Base-by-base conservation (phyloP, 1,140 invertebrate genomes). In the Drosophila suzukii region DNA sequence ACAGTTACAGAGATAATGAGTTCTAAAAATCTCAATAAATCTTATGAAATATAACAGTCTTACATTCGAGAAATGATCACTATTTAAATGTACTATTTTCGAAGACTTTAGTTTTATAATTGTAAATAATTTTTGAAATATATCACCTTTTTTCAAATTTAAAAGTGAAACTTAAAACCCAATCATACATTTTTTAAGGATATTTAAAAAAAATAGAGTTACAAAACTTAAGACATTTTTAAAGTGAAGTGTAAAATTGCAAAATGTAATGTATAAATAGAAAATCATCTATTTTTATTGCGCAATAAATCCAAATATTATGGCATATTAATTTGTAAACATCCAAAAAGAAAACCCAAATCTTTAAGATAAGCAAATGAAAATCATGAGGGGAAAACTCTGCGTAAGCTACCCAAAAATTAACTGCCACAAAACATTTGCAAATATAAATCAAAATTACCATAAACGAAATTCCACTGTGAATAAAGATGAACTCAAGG, bases 381-480 rank as follows among this genome's bases (percentile, higher is more conserved):
- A 41, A 27, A 13, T 15, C 34, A 38, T 30, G 17, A n/a, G n/a
- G 4, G 4, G n/a, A 32, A 50, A 32, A 17, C 11, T 51, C n/a
- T 3, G 6, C 30, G 5, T 34, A 30, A 34, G n/a, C n/a, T 27
- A 5, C 12, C 17, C 10, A 30, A 46, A 60, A 47, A 32, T 34
- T 11, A 32, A 17, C 49, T n/a, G 36, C n/a, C 43, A 34, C 53
- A 71, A 71, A 71, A 58, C 65, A 34, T 70, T 56, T 27, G 36
- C 13, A 39, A 70, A 41, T 36, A 57, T 72, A 72, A 72, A 72
- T 71, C 66, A 71, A 71, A 72, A 72, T 58, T 41, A 58, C 20
- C 66, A 72, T 71, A 58, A 58, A 67, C 43, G n/a, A 43, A 38
- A 12, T 32, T 20, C 17, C 17, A 10, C 44, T 11, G 34, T 38